Base-by-base conservation (phyloP, 2,888 invertebrate genomes). In the Acleris literana region DNA sequence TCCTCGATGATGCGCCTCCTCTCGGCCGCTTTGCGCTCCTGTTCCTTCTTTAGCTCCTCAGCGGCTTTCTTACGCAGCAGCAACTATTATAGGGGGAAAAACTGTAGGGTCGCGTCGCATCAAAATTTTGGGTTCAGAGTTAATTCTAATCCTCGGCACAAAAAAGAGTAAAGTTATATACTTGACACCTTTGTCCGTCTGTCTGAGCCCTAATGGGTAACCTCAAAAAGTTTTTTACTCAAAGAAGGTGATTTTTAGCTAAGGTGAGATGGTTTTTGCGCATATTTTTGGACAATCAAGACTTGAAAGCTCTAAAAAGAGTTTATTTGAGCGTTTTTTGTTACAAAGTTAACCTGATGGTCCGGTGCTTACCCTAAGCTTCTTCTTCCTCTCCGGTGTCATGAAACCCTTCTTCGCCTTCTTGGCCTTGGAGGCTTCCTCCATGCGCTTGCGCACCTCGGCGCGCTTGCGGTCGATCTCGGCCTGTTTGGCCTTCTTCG, bases 331-430 rank as follows among this genome's bases (percentile, higher is more conserved):
- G 6, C 6, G 25, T 1, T 11, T 33, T 33, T 11, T 11, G 33
- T 33, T 13, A 13, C 13, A 39, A 13, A 39, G 4, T 39, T 39
- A 39, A 13, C 13, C 39, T 13, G 13, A 39, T 13, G 39, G 13
- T 39, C 13, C 13, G 13, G 13, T 68, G 94, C 96, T 94, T 87
- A 99, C 99, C 95, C 99, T 97, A 87, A 99, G 97, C 93, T 99
- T 99, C 97, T 99, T 99, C 97, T 99, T 99, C 94, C 99, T 98
- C 94, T 99, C 99, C 72, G 99, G 99, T 85, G 99, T 99, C 98
- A 99, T 99, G 96, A 99, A 99, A 95, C 99, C 99, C 94, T 99
- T 99, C 97, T 99, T 99, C 90, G 98, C 98, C 94, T 98, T 99
- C 94, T 99, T 99, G 89, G 97, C 98, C 91, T 98, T 97, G 92